Percentiles rank a stretch among this genome's conserved stretches.
Conservation (phyloP, 2,888 invertebrate genomes). For the Lasioglossum vierecki region DNA sequence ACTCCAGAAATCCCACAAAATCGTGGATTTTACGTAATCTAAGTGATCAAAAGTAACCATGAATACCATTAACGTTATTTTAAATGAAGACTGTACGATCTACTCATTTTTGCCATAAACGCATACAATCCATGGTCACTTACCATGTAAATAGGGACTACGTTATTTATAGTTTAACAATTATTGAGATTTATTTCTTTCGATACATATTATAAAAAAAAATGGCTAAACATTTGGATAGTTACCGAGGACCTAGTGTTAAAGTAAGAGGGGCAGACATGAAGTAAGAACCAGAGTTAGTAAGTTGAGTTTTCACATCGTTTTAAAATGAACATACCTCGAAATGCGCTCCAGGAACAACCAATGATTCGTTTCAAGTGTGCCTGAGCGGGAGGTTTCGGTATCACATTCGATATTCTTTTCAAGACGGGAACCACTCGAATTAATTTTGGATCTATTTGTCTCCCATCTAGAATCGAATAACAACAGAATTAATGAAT, state of each 20-base stretch:
- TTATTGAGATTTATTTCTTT: too few species aligned
- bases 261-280: not conserved
- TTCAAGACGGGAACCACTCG: constrained; percentile 79
- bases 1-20: not conserved
- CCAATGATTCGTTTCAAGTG: constrained; percentile 77
- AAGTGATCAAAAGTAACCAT: too few species aligned
- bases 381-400: constrained; percentile 78
- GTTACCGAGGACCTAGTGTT: not conserved
- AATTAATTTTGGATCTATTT: constrained; percentile 80
- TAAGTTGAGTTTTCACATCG: not conserved
- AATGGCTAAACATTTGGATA: too few species aligned
- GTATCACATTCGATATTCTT: constrained; percentile 75
- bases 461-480: constrained; percentile 76
- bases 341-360: constrained; percentile 82
- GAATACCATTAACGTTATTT: too few species aligned
- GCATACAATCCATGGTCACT: too few species aligned
- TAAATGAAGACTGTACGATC: too few species aligned
- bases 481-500: constrained; percentile 4
- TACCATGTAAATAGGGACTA: too few species aligned
- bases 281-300: not conserved
- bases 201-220: too few species aligned
- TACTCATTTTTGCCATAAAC: too few species aligned
- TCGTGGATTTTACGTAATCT: not conserved
- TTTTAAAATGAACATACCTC: constrained; percentile 70
- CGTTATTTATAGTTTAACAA: too few species aligned